Percentiles rank a stretch among this genome's conserved stretches.
Evolutionary conservation across 2,888 invertebrate genomes (phyloP).

Genomic region (Archaeoteleia sp.): DNA sequence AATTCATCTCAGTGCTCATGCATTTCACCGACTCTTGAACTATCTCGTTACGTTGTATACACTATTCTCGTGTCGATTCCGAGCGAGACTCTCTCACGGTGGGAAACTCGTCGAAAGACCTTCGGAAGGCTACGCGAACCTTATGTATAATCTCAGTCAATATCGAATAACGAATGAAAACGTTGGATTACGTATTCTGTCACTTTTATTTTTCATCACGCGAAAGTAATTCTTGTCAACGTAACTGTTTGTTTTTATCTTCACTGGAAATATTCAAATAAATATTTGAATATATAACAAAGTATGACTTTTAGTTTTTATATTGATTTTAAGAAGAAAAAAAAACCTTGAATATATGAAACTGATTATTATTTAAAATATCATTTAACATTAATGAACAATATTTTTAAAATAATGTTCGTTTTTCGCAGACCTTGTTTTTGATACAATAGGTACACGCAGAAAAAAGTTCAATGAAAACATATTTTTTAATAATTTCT

Average conservation of each 20-base stretch:
- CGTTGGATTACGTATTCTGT: constrained; percentile 19
- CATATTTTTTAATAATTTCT: too few relatives aligned
- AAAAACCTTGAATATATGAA: neutral
- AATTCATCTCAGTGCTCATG: constrained; percentile 21
- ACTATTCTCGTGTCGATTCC: constrained; percentile 33
- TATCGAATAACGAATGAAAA: constrained; percentile 26
- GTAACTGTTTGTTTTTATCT: neutral
- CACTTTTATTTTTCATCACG: constrained; percentile 1
- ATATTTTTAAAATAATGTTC: neutral
- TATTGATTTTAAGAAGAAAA: neutral
- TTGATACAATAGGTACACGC: neutral
- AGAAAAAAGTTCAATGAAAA: too few relatives aligned
- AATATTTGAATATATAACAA: neutral
- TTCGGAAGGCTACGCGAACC: constrained; percentile 38
- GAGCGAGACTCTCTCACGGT: constrained; percentile 34
- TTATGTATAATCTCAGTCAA: constrained; percentile 15
- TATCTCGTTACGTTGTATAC: constrained; percentile 38
- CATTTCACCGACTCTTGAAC: constrained; percentile 37
- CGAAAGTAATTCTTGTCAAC: neutral
- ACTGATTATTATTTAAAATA: neutral
- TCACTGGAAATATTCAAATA: neutral
- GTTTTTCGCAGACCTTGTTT: constrained; percentile 1
- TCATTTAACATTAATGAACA: neutral
- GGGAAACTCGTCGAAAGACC: constrained; percentile 40
- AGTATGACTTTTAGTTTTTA: neutral